These are phyloP conservation scores for Chaenodraco wilsoni DNA, from an alignment of 2,797 vertebrate genomes.

Conservation along the genomic window DNA sequence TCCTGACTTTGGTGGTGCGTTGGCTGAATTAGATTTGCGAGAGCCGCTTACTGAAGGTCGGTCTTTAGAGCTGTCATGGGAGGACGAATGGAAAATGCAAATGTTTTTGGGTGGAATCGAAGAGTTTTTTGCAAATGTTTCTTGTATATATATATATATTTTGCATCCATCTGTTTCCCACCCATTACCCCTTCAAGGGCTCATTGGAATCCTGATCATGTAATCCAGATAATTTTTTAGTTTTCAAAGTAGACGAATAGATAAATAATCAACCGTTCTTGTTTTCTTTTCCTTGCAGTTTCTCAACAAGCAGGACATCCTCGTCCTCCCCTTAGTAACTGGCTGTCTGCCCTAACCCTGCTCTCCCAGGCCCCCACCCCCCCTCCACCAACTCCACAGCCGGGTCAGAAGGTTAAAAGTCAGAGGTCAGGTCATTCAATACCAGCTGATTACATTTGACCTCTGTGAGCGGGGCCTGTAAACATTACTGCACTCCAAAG, in stretches of 20 bases:
- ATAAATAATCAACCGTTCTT: fast-evolving
- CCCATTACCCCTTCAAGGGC: too few species aligned
- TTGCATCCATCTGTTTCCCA: too few species aligned
- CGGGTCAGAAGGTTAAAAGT: slow-evolving; percentile 67
- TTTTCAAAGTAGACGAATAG: background rate
- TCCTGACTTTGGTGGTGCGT: too few species aligned
- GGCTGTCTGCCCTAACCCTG: slow-evolving; percentile 60
- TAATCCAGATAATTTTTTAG: too few species aligned
- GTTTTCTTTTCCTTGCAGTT: slow-evolving; percentile 79
- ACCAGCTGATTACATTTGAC: slow-evolving; percentile 69
- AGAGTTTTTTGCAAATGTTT: too few species aligned
- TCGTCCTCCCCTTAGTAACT: slow-evolving; percentile 87
- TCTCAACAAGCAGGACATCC: slow-evolving; percentile 89
- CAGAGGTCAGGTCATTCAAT: slow-evolving; percentile 60
- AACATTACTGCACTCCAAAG: slow-evolving; percentile 57
- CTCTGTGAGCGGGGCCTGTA: slow-evolving; percentile 48
- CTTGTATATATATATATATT: too few species aligned
- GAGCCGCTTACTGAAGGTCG: too few species aligned
- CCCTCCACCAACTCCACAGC: slow-evolving; percentile 55
- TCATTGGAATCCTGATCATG: background rate
- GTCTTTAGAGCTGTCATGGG: too few species aligned
- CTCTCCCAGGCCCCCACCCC: slow-evolving; percentile 55
- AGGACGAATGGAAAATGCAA: too few species aligned
- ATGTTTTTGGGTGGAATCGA: too few species aligned
- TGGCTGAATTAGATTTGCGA: too few species aligned